Evolutionary conservation across 2,113 vertebrate species (phyloP).

Genomic region (Rafetus swinhoei): DNA sequence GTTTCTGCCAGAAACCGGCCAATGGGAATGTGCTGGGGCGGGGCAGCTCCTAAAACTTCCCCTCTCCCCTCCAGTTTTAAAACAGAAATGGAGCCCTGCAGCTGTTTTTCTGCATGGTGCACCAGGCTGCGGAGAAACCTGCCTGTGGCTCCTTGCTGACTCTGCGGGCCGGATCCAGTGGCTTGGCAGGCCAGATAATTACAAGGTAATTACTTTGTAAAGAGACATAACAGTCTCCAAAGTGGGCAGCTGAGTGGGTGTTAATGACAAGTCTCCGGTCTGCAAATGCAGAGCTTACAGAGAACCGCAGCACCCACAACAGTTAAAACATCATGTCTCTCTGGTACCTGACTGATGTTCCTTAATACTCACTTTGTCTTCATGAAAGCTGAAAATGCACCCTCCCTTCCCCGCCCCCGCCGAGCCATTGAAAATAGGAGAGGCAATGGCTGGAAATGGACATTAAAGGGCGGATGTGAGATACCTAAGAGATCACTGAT

Average conservation of each 20-base stretch:
- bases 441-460: neutral
- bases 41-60: no score
- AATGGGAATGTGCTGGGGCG: no score
- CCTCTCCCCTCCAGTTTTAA: no score
- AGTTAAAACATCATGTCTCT: neutral
- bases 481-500: neutral
- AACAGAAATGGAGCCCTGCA: no score
- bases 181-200: no score
- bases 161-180: no score
- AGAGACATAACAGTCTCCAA: neutral
- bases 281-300: neutral
- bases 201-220: neutral
- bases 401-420: no score
- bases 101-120: no score
- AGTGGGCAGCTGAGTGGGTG: neutral
- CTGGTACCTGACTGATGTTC: neutral
- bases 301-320: neutral
- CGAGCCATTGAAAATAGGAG: no score
- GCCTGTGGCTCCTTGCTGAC: no score
- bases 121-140: no score
- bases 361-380: neutral
- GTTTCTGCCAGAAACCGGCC: no score
- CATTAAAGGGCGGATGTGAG: neutral
- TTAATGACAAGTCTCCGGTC: neutral
- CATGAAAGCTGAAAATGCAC: neutral